Percentiles rank a stretch among this genome's conserved stretches.
Evolutionary conservation across 2,113 vertebrate genomes (phyloP).

Genomic region (Etheostoma spectabile): DNA sequence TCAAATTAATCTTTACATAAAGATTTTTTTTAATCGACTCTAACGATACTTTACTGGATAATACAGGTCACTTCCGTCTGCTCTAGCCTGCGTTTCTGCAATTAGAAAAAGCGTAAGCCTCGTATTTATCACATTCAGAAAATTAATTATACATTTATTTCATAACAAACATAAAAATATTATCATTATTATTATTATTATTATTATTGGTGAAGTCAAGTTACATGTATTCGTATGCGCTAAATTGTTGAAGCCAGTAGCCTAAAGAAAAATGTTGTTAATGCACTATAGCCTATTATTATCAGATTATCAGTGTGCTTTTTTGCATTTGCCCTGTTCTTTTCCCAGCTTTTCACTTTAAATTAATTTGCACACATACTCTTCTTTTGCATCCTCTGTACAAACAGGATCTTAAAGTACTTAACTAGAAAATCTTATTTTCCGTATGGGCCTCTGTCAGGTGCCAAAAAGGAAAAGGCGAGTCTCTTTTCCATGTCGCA

Average conservation of each 20-base stretch:
- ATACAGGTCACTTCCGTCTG: constrained; percentile 10
- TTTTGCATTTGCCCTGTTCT: neutral
- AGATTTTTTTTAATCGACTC: neutral
- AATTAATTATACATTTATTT: neutral
- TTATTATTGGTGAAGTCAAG: neutral
- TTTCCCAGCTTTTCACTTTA: constrained; percentile 7
- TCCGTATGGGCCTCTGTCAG: constrained; percentile 64
- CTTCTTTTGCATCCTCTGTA: constrained; percentile 59
- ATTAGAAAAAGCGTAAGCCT: neutral
- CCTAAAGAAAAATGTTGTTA: neutral
- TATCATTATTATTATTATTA: neutral
- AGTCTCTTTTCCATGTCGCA: constrained; percentile 77
- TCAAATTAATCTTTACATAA: constrained; percentile 8
- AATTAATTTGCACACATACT: constrained; percentile 33
- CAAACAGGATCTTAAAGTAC: constrained; percentile 74
- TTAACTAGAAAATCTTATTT: constrained; percentile 75
- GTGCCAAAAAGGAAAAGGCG: constrained; percentile 79
- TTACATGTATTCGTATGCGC: neutral
- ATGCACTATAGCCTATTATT: neutral
- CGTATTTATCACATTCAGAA: neutral
- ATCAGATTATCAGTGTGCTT: neutral
- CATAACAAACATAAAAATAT: neutral
- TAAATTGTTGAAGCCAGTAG: neutral
- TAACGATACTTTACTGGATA: neutral
- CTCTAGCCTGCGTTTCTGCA: constrained; percentile 5